These are phyloP conservation scores for Sphecodes monilicornis DNA, from an alignment of 2,888 invertebrate genomes.

Conservation along the genomic window DNA sequence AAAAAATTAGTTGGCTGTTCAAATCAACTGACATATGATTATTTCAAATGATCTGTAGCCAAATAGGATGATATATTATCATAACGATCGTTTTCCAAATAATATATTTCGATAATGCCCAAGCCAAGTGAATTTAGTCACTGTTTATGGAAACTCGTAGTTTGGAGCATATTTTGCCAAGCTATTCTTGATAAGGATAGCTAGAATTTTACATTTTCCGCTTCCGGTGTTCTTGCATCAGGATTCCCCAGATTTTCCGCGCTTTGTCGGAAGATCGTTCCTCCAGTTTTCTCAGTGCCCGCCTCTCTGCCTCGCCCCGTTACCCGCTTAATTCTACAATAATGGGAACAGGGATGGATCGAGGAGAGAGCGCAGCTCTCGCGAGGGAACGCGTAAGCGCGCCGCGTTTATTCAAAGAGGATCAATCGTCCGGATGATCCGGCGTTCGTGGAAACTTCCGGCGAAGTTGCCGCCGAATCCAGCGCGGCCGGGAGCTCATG, in stretches of 20 bases:
- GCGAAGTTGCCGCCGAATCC: constrained; percentile 62
- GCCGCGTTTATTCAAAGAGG: constrained; percentile 60
- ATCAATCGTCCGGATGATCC: constrained; percentile 70
- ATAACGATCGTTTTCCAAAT: too few relatives aligned
- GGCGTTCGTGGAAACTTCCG: constrained; percentile 62
- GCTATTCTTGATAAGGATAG: not conserved
- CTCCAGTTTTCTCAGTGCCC: not conserved
- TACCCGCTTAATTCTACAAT: not conserved
- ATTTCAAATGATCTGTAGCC: too few relatives aligned
- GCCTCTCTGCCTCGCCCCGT: not conserved
- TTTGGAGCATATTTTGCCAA: not conserved
- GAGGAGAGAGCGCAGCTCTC: constrained; percentile 17
- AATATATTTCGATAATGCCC: too few relatives aligned
- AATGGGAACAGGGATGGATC: not conserved
- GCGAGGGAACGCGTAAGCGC: constrained; percentile 38
- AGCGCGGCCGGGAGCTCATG: constrained; percentile 73
- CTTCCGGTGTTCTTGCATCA: not conserved
- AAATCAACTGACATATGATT: too few relatives aligned
- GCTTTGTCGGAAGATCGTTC: constrained; percentile 1
- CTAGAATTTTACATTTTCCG: not conserved
- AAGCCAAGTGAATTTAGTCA: not conserved
- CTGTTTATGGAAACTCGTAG: not conserved
- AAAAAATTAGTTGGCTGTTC: too few relatives aligned
- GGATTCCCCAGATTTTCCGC: not conserved
- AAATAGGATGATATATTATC: too few relatives aligned